Percentiles rank a stretch among this genome's conserved stretches.
phyloP scores from a whole-genome alignment of 1,140 invertebrate species.

The Pseudomyrmex cubaensis region DNA sequence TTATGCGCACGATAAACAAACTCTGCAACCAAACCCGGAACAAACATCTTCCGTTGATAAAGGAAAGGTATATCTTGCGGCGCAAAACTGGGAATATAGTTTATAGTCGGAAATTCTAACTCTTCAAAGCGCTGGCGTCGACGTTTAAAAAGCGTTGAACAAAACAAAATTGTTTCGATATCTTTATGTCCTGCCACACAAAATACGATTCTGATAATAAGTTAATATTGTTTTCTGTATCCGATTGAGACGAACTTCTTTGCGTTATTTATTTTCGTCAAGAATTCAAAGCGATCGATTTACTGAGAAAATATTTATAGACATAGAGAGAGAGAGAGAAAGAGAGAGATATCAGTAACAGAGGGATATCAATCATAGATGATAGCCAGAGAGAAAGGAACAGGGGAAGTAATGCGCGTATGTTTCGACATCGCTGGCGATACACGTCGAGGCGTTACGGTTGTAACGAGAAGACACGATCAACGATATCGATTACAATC shows the following conservation, averaged over 20 bases:
- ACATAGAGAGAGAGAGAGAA: background rate
- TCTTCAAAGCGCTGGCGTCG: no score
- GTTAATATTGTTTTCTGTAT: no score
- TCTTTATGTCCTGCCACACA: no score
- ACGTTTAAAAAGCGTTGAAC: no score
- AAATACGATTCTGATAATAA: no score
- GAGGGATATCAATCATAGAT: constrained; percentile 66
- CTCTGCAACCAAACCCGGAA: constrained; percentile 5
- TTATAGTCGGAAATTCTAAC: no score
- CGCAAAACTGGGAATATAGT: no score
- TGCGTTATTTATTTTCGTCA: background rate
- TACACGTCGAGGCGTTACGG: constrained; percentile 33
- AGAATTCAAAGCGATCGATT: background rate
- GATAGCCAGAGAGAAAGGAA: constrained; percentile 5
- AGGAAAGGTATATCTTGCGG: no score
- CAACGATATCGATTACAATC: constrained; percentile 76
- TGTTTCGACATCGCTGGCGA: constrained; percentile 55
- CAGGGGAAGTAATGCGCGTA: background rate
- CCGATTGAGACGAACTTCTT: background rate
- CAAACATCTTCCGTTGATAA: constrained; percentile 15
- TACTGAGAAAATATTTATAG: constrained; percentile 30
- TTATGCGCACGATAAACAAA: constrained; percentile 45
- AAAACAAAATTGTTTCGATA: no score
- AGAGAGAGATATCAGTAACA: constrained; percentile 66
- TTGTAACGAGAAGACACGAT: constrained; percentile 59